Conservation (phyloP, 2,113 vertebrate genomes). For the Sakesphorus luctuosus region DNA sequence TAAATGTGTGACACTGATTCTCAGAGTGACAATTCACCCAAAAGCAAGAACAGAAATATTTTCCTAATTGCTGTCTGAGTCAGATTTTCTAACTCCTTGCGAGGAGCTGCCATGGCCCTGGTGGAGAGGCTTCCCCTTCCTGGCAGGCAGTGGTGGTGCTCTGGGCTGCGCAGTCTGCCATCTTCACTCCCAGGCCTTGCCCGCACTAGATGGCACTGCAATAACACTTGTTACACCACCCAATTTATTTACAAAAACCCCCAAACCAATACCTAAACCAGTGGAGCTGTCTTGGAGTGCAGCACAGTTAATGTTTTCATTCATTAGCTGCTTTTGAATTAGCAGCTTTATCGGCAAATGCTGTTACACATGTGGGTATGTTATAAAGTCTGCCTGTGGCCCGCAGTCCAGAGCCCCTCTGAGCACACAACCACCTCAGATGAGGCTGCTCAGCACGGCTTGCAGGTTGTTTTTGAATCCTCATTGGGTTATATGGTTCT, state of each 20-base stretch:
- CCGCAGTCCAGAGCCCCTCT: neutral
- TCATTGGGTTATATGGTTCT: neutral
- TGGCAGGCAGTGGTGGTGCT: neutral
- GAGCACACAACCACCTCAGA: neutral
- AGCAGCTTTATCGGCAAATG: neutral
- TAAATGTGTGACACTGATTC: neutral
- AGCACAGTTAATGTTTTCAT: neutral
- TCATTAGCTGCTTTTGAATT: neutral
- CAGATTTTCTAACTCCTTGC: neutral
- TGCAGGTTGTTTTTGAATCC: neutral
- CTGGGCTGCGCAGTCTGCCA: neutral
- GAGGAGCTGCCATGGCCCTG: neutral
- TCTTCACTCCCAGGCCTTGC: neutral
- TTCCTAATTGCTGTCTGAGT: neutral
- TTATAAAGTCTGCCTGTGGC: neutral
- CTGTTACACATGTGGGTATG: neutral
- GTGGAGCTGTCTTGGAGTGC: neutral
- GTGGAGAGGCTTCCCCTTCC: neutral
- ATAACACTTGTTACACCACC: conserved; percentile 28
- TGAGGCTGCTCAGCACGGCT: neutral
- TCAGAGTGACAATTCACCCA: neutral
- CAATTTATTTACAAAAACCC: neutral
- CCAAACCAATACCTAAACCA: neutral
- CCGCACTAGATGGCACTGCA: conserved; percentile 46
- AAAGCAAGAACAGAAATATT: neutral